Conservation (phyloP, 37 sponge, comb jelly and placozoan species). For the Dysidea cf. avara region DNA sequence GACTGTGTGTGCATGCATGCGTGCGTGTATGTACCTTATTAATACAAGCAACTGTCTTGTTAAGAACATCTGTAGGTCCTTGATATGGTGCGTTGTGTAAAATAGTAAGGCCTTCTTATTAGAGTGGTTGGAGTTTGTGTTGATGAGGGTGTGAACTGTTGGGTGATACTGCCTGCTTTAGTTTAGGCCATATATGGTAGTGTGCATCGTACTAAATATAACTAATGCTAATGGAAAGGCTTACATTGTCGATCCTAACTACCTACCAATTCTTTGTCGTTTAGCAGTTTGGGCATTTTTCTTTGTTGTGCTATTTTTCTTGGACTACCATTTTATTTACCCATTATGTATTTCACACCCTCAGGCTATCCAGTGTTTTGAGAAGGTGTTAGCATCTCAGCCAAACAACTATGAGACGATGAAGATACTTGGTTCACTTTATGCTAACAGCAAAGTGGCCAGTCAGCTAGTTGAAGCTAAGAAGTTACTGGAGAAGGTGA, state of each 20-base stretch:
- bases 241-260: too few species aligned
- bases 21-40: not conserved
- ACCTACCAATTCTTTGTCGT: not conserved
- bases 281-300: not conserved
- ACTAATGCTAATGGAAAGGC: too few species aligned
- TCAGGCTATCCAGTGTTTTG: conserved; percentile 90
- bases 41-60: not conserved
- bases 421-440: conserved; percentile 96
- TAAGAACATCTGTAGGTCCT: too few species aligned
- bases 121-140: too few species aligned
- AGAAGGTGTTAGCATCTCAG: conserved; percentile 85
- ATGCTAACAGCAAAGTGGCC: conserved; percentile 60
- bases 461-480: conserved; percentile 85
- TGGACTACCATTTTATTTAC: not conserved
- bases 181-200: too few species aligned
- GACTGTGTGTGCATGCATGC: too few species aligned
- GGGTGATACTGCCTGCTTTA: too few species aligned
- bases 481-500: conserved; percentile 73
- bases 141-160: too few species aligned
- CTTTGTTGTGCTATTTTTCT: not conserved
- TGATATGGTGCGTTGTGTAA: too few species aligned
- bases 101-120: too few species aligned
- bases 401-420: conserved; percentile 95
- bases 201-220: too few species aligned
- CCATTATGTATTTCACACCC: not conserved